These are phyloP conservation scores for Tympanuchus pallidicinctus DNA, from an alignment of 2,113 vertebrate genomes.

Conservation along the genomic window DNA sequence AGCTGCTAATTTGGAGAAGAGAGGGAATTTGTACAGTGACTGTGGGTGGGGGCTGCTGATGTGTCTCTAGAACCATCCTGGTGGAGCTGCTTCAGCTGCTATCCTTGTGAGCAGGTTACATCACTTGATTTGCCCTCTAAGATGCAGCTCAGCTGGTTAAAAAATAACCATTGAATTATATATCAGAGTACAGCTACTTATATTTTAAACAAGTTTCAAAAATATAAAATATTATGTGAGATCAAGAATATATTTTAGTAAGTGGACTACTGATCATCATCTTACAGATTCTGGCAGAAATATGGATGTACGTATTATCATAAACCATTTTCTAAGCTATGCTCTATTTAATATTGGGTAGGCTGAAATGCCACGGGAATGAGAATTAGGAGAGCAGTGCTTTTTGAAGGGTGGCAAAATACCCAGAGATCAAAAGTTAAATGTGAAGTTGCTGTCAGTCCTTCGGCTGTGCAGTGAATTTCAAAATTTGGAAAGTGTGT, in stretches of 20 bases:
- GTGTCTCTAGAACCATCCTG: not conserved
- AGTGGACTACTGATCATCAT: not conserved
- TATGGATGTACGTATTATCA: not conserved
- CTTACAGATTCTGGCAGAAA: not conserved
- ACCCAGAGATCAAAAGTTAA: constrained; percentile 44
- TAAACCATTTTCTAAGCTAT: not conserved
- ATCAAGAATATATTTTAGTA: not conserved
- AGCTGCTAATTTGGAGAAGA: not conserved
- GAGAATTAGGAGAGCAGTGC: not conserved
- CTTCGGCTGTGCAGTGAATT: constrained; percentile 16
- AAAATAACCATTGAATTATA: not conserved
- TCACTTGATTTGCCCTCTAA: not conserved
- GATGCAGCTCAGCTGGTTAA: not conserved
- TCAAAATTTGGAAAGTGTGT: not conserved
- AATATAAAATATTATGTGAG: not conserved
- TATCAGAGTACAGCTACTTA: not conserved
- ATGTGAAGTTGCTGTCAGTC: constrained; percentile 5
- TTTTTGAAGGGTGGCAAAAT: constrained; percentile 29
- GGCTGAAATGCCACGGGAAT: not conserved
- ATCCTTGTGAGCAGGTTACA: not conserved
- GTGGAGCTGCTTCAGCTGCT: not conserved
- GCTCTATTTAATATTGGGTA: not conserved
- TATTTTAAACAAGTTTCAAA: not conserved
- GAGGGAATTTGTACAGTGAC: not conserved
- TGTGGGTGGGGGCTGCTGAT: not conserved